These are phyloP conservation scores for Chymomyza amoena DNA, from an alignment of 2,888 invertebrate species.

Conservation along the genomic window DNA sequence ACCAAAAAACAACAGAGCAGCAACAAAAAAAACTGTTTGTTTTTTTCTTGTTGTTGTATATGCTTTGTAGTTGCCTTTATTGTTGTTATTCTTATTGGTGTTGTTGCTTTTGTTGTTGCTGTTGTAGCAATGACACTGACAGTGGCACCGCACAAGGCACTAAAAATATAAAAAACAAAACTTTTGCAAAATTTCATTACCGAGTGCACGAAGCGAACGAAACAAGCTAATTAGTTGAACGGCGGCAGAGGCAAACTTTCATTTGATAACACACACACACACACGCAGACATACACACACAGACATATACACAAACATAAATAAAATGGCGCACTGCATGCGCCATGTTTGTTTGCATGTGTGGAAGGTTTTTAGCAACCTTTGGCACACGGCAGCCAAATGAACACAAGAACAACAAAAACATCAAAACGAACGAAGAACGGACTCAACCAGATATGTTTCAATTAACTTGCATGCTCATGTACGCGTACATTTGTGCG, in stretches of 20 bases:
- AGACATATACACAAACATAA: not conserved
- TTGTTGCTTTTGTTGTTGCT: not conserved
- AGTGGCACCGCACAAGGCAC: conserved; percentile 20
- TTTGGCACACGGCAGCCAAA: conserved; percentile 13
- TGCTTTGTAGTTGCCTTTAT: conserved; percentile 11
- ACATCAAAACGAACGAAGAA: not conserved
- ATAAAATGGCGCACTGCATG: not conserved
- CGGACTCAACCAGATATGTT: not conserved
- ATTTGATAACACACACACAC: not conserved
- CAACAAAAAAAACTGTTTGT: conserved; percentile 19
- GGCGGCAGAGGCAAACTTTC: not conserved
- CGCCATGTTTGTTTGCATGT: conserved; percentile 2
- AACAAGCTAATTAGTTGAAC: conserved; percentile 38
- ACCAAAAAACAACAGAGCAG: conserved; percentile 40
- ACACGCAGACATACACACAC: not conserved
- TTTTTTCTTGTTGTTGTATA: not conserved
- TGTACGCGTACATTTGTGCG: not conserved
- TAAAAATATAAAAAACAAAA: not conserved
- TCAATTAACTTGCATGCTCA: conserved; percentile 7
- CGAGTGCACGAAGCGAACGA: conserved; percentile 12
- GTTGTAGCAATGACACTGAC: conserved; percentile 42
- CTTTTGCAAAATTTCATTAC: conserved; percentile 28
- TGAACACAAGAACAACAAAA: not conserved
- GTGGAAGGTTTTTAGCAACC: conserved; percentile 15
- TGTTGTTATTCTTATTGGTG: conserved; percentile 1